phyloP scores from a whole-genome alignment of 2,888 invertebrate genomes.

The Campopleginae sp. region DNA sequence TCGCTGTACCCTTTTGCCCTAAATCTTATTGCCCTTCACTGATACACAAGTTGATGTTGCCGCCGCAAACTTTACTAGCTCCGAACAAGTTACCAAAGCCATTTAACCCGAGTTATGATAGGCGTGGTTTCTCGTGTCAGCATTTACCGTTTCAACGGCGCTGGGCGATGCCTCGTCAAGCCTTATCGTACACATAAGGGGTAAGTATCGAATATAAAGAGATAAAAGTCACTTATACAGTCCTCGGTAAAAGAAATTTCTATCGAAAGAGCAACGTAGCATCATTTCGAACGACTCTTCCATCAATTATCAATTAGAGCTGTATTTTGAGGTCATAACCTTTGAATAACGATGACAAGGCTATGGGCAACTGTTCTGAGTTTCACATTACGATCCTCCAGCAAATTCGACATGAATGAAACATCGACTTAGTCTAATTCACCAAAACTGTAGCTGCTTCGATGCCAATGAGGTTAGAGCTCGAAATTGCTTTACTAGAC shows the following conservation, averaged over 20 bases:
- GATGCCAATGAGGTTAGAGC: not conserved
- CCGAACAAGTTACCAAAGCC: conserved; percentile 29
- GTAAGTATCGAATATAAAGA: not conserved
- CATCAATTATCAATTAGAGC: not conserved
- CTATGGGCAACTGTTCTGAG: not conserved
- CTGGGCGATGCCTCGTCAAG: not conserved
- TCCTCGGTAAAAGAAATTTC: not conserved
- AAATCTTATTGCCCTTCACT: conserved; percentile 21
- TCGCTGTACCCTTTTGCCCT: conserved; percentile 12
- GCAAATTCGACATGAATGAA: not conserved
- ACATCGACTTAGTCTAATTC: not conserved
- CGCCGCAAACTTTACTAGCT: conserved; percentile 12
- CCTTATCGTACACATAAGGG: not conserved
- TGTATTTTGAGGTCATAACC: not conserved
- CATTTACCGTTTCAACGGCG: not conserved
- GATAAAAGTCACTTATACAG: not conserved
- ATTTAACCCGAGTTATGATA: conserved; percentile 27
- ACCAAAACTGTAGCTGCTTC: not conserved
- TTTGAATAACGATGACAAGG: not conserved
- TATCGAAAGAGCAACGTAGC: not conserved
- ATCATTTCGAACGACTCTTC: not conserved
- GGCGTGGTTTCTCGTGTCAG: conserved; percentile 12
- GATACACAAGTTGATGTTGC: conserved; percentile 1
- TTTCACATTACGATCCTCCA: not conserved
- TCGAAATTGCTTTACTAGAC: not conserved